Evolutionary conservation across 2,888 invertebrate genomes (phyloP).

Genomic region (Anorthoa munda): DNA sequence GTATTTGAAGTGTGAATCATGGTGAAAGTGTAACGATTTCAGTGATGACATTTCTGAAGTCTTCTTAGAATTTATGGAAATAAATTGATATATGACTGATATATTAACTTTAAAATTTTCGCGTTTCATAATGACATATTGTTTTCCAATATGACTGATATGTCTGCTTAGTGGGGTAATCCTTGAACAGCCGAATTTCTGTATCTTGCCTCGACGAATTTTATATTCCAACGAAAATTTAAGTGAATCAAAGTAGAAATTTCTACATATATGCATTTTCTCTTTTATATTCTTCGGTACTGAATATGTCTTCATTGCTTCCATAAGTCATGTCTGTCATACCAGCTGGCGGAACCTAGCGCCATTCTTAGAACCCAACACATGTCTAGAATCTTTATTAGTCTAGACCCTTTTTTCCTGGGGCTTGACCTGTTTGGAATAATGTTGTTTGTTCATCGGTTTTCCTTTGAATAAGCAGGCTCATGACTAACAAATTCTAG

Average conservation of each 20-base stretch:
- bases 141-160: too few relatives aligned
- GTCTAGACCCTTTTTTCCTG: slow-evolving; percentile 34
- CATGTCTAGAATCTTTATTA: slow-evolving; percentile 60
- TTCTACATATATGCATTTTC: background rate
- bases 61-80: too few relatives aligned
- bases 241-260: background rate
- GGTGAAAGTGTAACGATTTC: background rate
- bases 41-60: background rate
- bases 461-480: background rate
- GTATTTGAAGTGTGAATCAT: background rate
- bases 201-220: background rate
- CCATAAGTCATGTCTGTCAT: slow-evolving; percentile 32
- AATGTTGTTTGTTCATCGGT: slow-evolving; percentile 4
- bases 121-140: too few relatives aligned
- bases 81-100: background rate
- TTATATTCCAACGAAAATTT: background rate
- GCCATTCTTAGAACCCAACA: slow-evolving; percentile 61
- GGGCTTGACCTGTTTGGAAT: slow-evolving; percentile 18
- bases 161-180: background rate
- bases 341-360: slow-evolving; percentile 47
- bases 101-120: too few relatives aligned
- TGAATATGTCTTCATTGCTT: slow-evolving; percentile 3
- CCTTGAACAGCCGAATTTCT: background rate
- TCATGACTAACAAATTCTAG: background rate
- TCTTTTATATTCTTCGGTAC: background rate